A percentile compares a stretch with the other conserved stretches of the same genome.
These are phyloP conservation scores for Salticus scenicus DNA, from an alignment of 2,888 invertebrate species.

Conservation along the genomic window DNA sequence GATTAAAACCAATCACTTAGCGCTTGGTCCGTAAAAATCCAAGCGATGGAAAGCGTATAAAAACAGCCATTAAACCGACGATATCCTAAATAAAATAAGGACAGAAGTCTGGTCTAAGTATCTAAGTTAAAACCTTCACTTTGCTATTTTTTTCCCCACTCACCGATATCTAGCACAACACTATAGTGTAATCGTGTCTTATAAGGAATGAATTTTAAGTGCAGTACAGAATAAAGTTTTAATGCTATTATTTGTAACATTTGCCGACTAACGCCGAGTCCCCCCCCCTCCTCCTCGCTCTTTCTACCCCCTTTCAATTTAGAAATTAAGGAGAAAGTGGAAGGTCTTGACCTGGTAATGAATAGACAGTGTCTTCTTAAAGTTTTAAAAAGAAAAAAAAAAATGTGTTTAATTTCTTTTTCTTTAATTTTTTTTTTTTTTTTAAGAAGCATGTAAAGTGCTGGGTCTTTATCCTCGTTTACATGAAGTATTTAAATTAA, in stretches of 20 bases:
- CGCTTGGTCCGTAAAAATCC: background rate
- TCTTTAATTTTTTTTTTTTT: background rate
- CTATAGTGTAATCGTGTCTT: background rate
- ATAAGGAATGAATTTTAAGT: background rate
- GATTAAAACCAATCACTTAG: slow-evolving; percentile 5
- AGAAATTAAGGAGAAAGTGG: background rate
- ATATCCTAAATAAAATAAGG: background rate
- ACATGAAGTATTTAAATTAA: background rate
- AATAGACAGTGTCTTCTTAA: too few species aligned
- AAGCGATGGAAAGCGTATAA: background rate
- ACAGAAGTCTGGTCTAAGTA: background rate
- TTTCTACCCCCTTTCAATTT: too few species aligned
- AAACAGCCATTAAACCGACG: background rate
- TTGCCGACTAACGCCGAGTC: background rate
- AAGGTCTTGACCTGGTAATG: slow-evolving; percentile 1
- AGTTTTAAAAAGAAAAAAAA: background rate
- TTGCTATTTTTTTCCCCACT: background rate
- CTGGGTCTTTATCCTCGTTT: background rate
- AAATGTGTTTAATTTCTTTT: background rate
- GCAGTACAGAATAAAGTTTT: background rate
- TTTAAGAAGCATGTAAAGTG: background rate
- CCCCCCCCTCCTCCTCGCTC: too few species aligned
- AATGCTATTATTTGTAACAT: background rate
- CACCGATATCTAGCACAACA: background rate
- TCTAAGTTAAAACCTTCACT: background rate